Conservation (phyloP, 2,797 vertebrate genomes). For the Rallus crepitans region DNA sequence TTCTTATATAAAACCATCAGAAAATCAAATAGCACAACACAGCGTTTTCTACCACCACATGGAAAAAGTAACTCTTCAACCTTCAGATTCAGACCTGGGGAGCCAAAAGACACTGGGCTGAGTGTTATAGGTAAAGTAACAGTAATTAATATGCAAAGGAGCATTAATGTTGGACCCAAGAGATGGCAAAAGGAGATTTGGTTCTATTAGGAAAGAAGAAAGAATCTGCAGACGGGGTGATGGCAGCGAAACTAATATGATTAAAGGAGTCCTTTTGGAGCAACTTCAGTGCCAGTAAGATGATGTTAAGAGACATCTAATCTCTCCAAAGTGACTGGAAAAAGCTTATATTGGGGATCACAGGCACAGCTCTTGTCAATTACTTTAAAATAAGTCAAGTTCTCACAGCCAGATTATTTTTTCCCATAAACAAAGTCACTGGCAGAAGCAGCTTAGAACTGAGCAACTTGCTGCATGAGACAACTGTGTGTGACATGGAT, state of each 20-base stretch:
- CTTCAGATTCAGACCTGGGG: not conserved
- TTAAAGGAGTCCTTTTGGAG: constrained; percentile 60
- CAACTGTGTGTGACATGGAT: not conserved
- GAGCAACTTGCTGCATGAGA: not conserved
- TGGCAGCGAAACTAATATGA: constrained; percentile 67
- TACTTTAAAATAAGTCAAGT: constrained; percentile 55
- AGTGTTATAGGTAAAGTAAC: not conserved
- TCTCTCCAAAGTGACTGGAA: constrained; percentile 65
- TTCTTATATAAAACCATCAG: not conserved
- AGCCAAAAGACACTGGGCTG: not conserved
- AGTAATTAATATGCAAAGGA: constrained; percentile 57
- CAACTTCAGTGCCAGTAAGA: constrained; percentile 49
- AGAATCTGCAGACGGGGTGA: constrained; percentile 26
- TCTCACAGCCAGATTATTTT: constrained; percentile 59
- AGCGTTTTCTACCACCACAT: not conserved
- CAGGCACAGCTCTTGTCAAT: constrained; percentile 47
- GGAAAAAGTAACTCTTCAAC: not conserved
- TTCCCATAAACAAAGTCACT: constrained; percentile 54
- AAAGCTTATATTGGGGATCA: constrained; percentile 65
- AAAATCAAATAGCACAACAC: not conserved
- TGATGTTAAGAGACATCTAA: constrained; percentile 69
- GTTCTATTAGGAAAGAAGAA: constrained; percentile 58
- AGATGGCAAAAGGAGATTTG: constrained; percentile 70
- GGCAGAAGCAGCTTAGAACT: constrained; percentile 15
- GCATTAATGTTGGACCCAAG: constrained; percentile 51